These are phyloP conservation scores for Leptinotarsa rubiginosa DNA, from an alignment of 2,888 invertebrate species.

Conservation along the genomic window DNA sequence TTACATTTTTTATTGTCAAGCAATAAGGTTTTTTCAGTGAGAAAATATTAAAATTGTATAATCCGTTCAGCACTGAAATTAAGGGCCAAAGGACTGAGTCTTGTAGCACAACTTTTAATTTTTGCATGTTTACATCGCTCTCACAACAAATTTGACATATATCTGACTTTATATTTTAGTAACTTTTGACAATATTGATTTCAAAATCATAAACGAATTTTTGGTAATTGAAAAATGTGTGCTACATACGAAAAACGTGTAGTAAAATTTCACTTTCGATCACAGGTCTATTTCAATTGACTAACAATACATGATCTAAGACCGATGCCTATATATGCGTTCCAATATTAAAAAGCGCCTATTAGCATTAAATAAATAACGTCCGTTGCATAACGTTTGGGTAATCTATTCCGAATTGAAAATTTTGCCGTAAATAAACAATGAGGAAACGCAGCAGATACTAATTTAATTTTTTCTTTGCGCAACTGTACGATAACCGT, in stretches of 20 bases:
- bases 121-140: no score
- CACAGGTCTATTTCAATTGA: not conserved
- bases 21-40: no score
- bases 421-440: slow-evolving; percentile 20
- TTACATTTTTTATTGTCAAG: no score
- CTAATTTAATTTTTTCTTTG: slow-evolving; percentile 20
- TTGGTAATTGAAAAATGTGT: not conserved
- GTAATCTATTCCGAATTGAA: not conserved
- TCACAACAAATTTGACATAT: no score
- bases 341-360: not conserved
- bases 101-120: no score
- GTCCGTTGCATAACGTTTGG: slow-evolving; percentile 8
- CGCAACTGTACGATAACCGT: slow-evolving; percentile 5
- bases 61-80: no score
- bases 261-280: not conserved
- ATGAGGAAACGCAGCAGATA: slow-evolving; percentile 1
- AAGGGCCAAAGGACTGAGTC: no score
- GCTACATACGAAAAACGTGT: not conserved
- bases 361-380: slow-evolving; percentile 3
- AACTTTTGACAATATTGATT: not conserved
- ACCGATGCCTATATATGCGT: not conserved
- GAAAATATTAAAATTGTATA: no score
- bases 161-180: no score
- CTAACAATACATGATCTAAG: not conserved
- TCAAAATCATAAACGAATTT: not conserved